Evolutionary conservation across 1,140 invertebrate genomes (phyloP), one percentile per base, ranked within the genome.

Genomic region (Ceratina japonica): DNA sequence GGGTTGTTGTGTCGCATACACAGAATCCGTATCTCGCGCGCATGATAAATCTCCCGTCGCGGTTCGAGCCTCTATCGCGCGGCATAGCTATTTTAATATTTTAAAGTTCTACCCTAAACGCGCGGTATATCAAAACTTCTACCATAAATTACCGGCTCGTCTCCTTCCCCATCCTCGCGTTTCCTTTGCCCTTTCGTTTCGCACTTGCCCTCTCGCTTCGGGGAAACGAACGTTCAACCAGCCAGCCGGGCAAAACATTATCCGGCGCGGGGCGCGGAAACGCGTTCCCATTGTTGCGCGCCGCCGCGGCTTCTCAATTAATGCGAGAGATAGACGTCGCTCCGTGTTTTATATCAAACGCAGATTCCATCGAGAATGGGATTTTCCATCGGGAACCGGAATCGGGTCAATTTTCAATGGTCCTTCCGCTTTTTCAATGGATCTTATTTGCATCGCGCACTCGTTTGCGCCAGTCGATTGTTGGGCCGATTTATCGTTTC

Each of bases 41-140:
- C 75, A 78, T 89, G 87, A 89, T 89, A 89, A 89, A 89, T 89
- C 87, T 88, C 75, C 86, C 87, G 81, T 82, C 84, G 87, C 78
- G 84, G 84, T 87, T 88, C 85, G 68, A 83, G 85, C 86, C 82
- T 86, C 77, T 82, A 83, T 88, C 83, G 85, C 84, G 85, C 82
- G 80, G 84, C 80, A 63, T 80, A 82, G 85, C 85, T 87, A 88
- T 89, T 89, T 89, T 89, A 88, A 88, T 89, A 88, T 88, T 88
- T 89, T 88, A 88, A 88, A 89, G 78, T 88, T 87, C 81, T 82
- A 86, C 85, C 87, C 85, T 89, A 86, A 89, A 89, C 77, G 87
- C 81, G 82, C 83, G 76, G 76, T 81, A 81, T 83, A 89, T 88
- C 87, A 86, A 87, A 88, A 88, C 87, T 87, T 86, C 62, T 76